Evolutionary conservation across 1,140 invertebrate genomes (phyloP), one percentile per base, ranked within the genome.

Genomic region (Plectrocnemia conspersa): DNA sequence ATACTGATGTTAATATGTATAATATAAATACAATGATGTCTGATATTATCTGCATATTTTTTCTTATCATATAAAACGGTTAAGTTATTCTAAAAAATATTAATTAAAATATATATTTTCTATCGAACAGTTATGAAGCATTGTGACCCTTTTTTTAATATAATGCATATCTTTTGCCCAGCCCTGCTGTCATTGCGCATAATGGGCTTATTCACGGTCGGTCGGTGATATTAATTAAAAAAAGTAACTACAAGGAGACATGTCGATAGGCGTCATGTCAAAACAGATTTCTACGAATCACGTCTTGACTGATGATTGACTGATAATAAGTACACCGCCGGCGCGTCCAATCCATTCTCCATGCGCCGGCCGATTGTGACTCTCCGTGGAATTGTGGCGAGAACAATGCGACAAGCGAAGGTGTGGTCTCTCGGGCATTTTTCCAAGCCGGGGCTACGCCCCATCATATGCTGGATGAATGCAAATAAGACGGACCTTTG

Each of bases 341-440:
- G 35, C 35, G 35, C 35, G n/a, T 29, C 27, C 24, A 46, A 23
- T 46, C 23, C 23, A 27, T 46, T 32, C 23, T 46, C 18, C 23
- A 18, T 22, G 25, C 42, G 24, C 18, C 21, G 15, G 11, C 38
- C 10, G 5, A 3, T 7, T 6, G 27, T 29, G 27, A 29, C n/a
- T n/a, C n/a, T n/a, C n/a, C n/a, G 27, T 29, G 27, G 27, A 29
- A 29, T n/a, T 29, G 27, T 29, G 27, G n/a, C 27, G 35, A 38
- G 7, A 38, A 38, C 35, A 38, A 38, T 38, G 35, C 35, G 35
- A 16, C 35, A 16, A 7, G 15, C 7, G 18, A 16, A 38, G 35
- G 35, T 16, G 35, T 16, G 35, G 35, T 16, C 27, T 7, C 27
- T n/a, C 7, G n/a, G n/a, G 27, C 7, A 7, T n/a, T n/a, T 7